phyloP scores from a whole-genome alignment of 2,888 invertebrate species.

The Scotopteryx bipunctaria region DNA sequence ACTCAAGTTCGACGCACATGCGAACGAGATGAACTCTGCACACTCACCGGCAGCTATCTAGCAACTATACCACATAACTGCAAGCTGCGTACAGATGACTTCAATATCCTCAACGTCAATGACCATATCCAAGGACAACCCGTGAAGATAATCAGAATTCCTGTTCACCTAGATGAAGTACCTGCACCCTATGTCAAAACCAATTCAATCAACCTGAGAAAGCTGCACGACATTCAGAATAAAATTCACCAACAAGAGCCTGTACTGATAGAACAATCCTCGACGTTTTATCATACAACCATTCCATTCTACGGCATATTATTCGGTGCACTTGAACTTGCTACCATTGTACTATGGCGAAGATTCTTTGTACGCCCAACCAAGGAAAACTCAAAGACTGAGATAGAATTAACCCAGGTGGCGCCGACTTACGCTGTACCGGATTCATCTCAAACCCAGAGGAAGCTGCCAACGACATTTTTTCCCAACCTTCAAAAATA shows the following conservation, averaged over 20 bases:
- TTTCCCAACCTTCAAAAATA: no score
- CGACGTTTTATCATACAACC: background rate
- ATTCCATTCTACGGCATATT: background rate
- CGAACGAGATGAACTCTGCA: background rate
- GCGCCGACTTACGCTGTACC: no score
- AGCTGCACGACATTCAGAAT: background rate
- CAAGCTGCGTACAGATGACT: background rate
- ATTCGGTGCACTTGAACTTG: slow-evolving; percentile 7
- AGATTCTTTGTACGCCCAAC: no score
- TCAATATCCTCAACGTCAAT: background rate
- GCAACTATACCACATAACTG: slow-evolving; percentile 7
- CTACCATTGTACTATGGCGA: no score
- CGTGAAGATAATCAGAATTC: background rate
- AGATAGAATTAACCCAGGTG: no score
- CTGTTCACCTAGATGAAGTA: background rate
- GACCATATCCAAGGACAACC: background rate
- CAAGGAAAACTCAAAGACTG: no score
- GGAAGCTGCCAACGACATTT: no score
- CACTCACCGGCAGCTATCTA: slow-evolving; percentile 3
- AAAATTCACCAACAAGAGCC: background rate
- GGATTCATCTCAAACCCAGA: no score
- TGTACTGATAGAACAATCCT: background rate
- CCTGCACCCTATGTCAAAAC: background rate
- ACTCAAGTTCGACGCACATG: slow-evolving; percentile 1
- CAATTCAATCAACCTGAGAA: background rate